Percentiles rank a stretch among this genome's conserved stretches.
Conservation (phyloP, 2,888 invertebrate species). For the Lathronympha strigana region DNA sequence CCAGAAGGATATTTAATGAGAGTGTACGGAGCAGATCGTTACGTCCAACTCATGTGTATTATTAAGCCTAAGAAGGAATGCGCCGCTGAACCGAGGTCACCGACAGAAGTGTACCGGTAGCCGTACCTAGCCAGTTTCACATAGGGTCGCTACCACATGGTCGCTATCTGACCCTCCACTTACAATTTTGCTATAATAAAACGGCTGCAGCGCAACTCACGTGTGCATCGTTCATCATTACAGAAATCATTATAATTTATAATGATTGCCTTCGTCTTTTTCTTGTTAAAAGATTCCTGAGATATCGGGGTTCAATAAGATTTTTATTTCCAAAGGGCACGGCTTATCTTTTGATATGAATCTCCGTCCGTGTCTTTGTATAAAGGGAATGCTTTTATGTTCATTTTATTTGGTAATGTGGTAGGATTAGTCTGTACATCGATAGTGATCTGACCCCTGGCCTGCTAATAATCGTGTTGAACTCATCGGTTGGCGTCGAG, state of each 20-base stretch:
- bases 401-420: constrained; percentile 54
- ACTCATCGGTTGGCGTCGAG: constrained; percentile 61
- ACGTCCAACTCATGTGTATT: constrained; percentile 76
- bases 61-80: constrained; percentile 82
- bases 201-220: constrained; percentile 33
- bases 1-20: constrained; percentile 74
- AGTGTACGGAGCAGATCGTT: constrained; percentile 70
- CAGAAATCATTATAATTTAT: constrained; percentile 38
- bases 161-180: constrained; percentile 60
- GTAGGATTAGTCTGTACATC: constrained; percentile 61
- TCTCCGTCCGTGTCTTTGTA: constrained; percentile 49
- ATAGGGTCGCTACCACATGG: constrained; percentile 47
- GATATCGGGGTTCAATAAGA: constrained; percentile 34
- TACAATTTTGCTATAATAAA: constrained; percentile 55
- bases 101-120: constrained; percentile 70
- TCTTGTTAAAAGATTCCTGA: constrained; percentile 36
- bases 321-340: constrained; percentile 40
- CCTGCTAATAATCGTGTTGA: constrained; percentile 74
- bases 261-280: constrained; percentile 35
- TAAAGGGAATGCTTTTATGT: constrained; percentile 49
- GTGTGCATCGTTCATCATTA: constrained; percentile 22
- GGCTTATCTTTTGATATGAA: constrained; percentile 46
- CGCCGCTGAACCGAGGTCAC: constrained; percentile 71
- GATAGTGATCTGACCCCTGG: constrained; percentile 77
- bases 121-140: constrained; percentile 48